These are phyloP conservation scores for Leucophora obtusa DNA, from an alignment of 2,888 invertebrate genomes.

Conservation along the genomic window DNA sequence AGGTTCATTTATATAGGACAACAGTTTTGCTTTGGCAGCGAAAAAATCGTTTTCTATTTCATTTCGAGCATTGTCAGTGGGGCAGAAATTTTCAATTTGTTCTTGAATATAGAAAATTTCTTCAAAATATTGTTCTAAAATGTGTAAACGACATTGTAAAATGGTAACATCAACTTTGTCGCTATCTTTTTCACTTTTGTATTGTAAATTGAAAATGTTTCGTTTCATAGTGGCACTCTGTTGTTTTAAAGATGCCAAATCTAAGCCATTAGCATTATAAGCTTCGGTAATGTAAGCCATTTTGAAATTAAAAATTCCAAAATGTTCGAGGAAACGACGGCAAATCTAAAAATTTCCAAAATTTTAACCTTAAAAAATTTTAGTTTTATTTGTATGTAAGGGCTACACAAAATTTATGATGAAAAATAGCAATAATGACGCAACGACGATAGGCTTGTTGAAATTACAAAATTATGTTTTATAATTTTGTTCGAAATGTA, in stretches of 20 bases:
- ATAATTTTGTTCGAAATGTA: no score
- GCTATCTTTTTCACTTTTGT: conserved; percentile 44
- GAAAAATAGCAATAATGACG: no score
- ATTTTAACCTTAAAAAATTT: no score
- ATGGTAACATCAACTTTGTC: conserved; percentile 42
- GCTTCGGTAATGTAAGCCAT: no score
- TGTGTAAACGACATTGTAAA: no score
- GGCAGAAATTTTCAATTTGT: conserved; percentile 41
- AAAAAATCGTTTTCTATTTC: conserved; percentile 29
- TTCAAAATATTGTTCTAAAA: conserved; percentile 44
- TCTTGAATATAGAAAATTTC: conserved; percentile 42
- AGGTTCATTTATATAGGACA: background rate
- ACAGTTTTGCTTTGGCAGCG: conserved; percentile 15
- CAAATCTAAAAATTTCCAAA: no score
- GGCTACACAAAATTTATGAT: no score
- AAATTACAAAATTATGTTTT: no score
- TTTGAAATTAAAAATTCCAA: no score
- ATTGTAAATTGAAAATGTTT: conserved; percentile 36
- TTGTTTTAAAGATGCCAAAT: conserved; percentile 33
- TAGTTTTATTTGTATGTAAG: no score
- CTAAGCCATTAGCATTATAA: background rate
- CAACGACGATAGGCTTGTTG: no score
- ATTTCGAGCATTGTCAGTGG: conserved; percentile 7
- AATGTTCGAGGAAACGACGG: no score
- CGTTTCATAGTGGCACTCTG: conserved; percentile 37